These are phyloP conservation scores for Strigamia transsilvanica DNA, from an alignment of 2,888 invertebrate species.

Conservation along the genomic window DNA sequence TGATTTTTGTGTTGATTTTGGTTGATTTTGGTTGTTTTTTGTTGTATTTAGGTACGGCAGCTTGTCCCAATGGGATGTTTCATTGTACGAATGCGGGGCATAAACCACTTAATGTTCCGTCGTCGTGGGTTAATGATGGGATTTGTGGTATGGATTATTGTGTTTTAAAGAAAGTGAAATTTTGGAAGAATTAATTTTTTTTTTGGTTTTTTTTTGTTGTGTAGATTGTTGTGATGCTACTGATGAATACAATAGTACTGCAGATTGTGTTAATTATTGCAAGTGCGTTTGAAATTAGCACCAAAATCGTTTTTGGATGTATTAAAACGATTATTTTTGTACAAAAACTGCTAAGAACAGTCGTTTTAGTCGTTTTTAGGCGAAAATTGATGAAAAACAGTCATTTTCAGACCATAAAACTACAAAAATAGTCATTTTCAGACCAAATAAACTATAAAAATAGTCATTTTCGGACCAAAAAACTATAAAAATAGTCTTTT, in stretches of 20 bases:
- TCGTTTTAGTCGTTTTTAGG: too few species aligned
- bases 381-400: too few species aligned
- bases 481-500: too few species aligned
- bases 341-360: too few species aligned
- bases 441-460: too few species aligned
- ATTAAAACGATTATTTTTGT: too few species aligned
- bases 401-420: too few species aligned
- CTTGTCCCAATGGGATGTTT: slow-evolving; percentile 84
- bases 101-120: slow-evolving; percentile 73
- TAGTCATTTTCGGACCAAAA: too few species aligned
- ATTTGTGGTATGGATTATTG: slow-evolving; percentile 73
- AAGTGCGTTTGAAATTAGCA: slow-evolving; percentile 60
- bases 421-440: too few species aligned
- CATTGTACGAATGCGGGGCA: slow-evolving; percentile 85
- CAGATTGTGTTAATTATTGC: slow-evolving; percentile 80
- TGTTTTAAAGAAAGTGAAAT: neutral
- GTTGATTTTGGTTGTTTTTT: neutral
- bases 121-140: slow-evolving; percentile 89
- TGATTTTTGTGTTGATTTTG: neutral
- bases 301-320: too few species aligned
- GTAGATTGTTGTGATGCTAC: slow-evolving; percentile 75
- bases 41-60: slow-evolving; percentile 76
- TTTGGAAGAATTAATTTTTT: too few species aligned
- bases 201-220: slow-evolving; percentile 54
- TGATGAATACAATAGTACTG: slow-evolving; percentile 69